Evolutionary conservation across 1,140 invertebrate genomes (phyloP).

Genomic region (Nasonia longicornis): DNA sequence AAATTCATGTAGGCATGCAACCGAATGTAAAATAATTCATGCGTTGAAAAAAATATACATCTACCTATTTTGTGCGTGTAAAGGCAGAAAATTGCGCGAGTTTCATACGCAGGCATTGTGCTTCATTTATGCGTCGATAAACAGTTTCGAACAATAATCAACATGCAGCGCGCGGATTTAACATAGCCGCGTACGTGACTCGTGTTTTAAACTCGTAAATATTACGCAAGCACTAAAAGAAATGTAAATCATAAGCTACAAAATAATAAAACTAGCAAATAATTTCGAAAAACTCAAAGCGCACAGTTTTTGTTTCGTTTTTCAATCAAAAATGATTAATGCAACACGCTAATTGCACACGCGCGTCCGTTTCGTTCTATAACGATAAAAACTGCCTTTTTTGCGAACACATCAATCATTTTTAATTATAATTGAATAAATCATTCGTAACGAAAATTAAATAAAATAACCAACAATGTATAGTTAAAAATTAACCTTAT

Average conservation of each 20-base stretch:
- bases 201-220: background rate
- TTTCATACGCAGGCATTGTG: no score
- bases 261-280: background rate
- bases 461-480: background rate
- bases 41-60: background rate
- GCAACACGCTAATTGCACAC: background rate
- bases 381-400: no score
- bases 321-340: background rate
- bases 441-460: background rate
- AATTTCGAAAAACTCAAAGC: background rate
- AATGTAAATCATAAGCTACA: constrained; percentile 1
- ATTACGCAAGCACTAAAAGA: background rate
- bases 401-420: background rate
- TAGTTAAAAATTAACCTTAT: constrained; percentile 26
- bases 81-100: no score
- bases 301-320: background rate
- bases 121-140: background rate
- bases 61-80: no score
- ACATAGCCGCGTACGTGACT: background rate
- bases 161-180: no score
- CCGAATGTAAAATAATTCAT: background rate
- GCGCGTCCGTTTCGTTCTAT: no score
- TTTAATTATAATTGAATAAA: background rate
- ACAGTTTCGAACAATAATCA: background rate
- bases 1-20: background rate